Evolutionary conservation across 2,113 vertebrate genomes (phyloP), one percentile per base, ranked within the genome.

Genomic region (Formicarius rufipectus): DNA sequence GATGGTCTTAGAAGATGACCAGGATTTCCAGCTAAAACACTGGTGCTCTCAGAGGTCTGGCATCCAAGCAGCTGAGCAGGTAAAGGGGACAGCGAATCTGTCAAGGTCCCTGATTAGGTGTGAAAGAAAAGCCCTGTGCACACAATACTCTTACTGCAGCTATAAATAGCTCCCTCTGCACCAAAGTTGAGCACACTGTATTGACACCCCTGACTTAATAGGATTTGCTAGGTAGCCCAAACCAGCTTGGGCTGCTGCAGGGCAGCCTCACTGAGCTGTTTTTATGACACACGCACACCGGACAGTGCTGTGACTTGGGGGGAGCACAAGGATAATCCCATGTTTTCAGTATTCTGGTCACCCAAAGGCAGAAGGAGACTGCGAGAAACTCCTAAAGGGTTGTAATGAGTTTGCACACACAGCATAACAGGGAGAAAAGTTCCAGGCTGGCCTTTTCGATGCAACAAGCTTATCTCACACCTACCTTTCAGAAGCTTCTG

Each of bases 141-240:
- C 78, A 66, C 50, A 96, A 77, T 83, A 76, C 71, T 94, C 89
- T 94, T 95, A 95, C 67, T 58, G 83, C 42, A 63, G 87, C 85
- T 97, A 95, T 88, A 96, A 94, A 96, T 86, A 96, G 52, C 23
- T 12, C 18, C 24, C 74, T 78, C 67, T 47, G 66, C 80, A 94
- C 81, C 69, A 40, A 95, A 96, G 86, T 87, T 93, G 69, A 73
- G 84, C 68, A 76, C 20, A 55, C 9, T 69, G 73, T 81, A 90
- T 72, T 58, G 89, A 77, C 89, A 90, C 87, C 93, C 93, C 89
- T 53, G 76, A 74, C 77, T 84, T 94, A 95, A 95, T 72, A 97
- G 90, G 85, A 96, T 95, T 96, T 96, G 35, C 69, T 35, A 49
- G 81, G 85, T 63, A 94, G 94, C 58, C 84, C 19, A 0, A 92